Conservation (phyloP, 2,888 invertebrate species). For the Drosophila prolongata region DNA sequence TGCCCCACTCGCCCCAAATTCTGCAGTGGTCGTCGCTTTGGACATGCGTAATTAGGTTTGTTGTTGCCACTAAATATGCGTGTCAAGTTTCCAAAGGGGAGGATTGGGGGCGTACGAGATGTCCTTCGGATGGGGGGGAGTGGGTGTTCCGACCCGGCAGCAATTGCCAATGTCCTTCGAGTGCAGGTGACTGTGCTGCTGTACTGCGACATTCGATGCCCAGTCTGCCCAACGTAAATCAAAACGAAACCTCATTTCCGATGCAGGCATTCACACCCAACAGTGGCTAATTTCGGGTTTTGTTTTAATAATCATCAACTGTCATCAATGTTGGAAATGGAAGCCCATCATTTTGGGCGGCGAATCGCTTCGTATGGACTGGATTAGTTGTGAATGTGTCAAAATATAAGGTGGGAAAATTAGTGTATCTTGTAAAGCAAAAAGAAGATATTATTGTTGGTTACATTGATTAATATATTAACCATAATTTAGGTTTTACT, state of each 20-base stretch:
- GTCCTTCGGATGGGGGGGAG: background rate
- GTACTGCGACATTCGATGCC: slow-evolving; percentile 24
- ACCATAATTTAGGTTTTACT: too few relatives aligned
- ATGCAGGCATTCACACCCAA: slow-evolving; percentile 68
- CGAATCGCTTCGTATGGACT: too few relatives aligned
- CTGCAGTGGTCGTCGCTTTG: slow-evolving; percentile 54
- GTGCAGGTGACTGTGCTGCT: slow-evolving; percentile 8
- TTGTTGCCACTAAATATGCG: slow-evolving; percentile 77
- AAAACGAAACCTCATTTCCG: slow-evolving; percentile 79
- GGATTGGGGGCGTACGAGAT: slow-evolving; percentile 2
- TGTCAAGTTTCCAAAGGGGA: slow-evolving; percentile 66
- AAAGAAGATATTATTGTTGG: too few relatives aligned
- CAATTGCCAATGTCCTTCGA: slow-evolving; percentile 60
- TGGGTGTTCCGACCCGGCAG: slow-evolving; percentile 26
- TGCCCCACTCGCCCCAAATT: slow-evolving; percentile 5
- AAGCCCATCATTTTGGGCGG: slow-evolving; percentile 5
- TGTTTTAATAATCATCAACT: slow-evolving; percentile 76
- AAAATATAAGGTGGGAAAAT: too few relatives aligned
- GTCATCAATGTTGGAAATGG: slow-evolving; percentile 56
- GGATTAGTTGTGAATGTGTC: slow-evolving; percentile 2
- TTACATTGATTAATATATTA: too few relatives aligned
- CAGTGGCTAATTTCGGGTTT: slow-evolving; percentile 50
- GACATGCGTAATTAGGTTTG: slow-evolving; percentile 79
- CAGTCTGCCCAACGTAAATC: slow-evolving; percentile 57
- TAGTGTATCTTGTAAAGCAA: too few relatives aligned